Evolutionary conservation across 2,797 vertebrate genomes (phyloP), one percentile per base, ranked within the genome.

Genomic region (Sebastes nivosus): DNA sequence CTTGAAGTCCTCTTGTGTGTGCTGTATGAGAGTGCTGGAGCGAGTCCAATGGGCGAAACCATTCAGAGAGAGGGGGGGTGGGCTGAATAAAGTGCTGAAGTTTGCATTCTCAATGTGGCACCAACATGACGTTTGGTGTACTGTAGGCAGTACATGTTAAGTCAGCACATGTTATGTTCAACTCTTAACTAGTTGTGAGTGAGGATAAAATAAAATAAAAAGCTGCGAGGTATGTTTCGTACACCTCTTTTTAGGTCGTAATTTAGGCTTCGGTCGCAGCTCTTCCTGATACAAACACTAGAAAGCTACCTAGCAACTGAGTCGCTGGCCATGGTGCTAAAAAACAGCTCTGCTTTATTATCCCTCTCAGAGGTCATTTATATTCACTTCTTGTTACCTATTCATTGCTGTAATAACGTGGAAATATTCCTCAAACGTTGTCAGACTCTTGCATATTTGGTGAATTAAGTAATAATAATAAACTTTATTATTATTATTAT

Each of bases 311-410:
- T 91, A 92, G 92, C 91, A 93, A 94, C 92, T 60, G 86, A 83
- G 93, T 88, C 93, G 93, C 94, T 95, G 94, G 46, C 94, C 94
- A 63, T 94, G 93, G 94, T 95, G 91, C 94, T 95, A 86, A 90
- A 90, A 72, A 66, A 61, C 79, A 58, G 80, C 36, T 69, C 67
- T 61, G 57, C 27, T 38, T n/a, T 22, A 61, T 54, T 60, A 42
- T 80, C 84, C 68, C 14, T n/a, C 70, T 79, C 74, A 67, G 64
- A 86, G 66, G 80, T 89, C 80, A 72, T 61, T 24, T 5, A 63
- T 27, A 34, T 58, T 65, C 54, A 18, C 12, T 24, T 24, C 5
- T 22, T 27, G 25, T 16, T 42, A 24, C 16, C 18, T 2, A 8
- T 32, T 27, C 5, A 46, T 57, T 5, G 3, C 13, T 22, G 22